These are phyloP conservation scores for Limnephilus rhombicus DNA, from an alignment of 2,888 invertebrate species.

Conservation along the genomic window DNA sequence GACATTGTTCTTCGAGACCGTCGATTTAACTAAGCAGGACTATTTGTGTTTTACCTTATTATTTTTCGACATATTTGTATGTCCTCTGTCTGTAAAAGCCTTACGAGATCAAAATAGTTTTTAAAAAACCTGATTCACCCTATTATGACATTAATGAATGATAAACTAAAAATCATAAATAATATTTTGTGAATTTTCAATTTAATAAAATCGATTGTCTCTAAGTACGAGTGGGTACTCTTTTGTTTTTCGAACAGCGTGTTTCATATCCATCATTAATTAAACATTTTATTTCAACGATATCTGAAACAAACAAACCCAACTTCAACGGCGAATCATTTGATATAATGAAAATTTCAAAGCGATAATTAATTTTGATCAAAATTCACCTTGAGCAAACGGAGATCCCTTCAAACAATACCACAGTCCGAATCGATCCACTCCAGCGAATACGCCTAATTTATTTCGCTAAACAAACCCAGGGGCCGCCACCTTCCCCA, in stretches of 20 bases:
- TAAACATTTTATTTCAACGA: conserved; percentile 40
- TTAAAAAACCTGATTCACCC: no score
- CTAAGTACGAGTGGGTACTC: neutral
- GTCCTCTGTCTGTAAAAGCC: no score
- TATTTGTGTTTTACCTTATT: no score
- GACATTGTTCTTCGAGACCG: no score
- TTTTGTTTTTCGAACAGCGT: neutral
- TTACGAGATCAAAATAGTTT: no score
- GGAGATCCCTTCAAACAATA: conserved; percentile 54
- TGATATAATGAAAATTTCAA: conserved; percentile 52
- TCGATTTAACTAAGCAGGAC: no score
- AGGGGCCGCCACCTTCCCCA: conserved; percentile 46
- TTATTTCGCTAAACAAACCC: conserved; percentile 62
- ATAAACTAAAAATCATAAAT: no score
- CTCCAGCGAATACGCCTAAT: conserved; percentile 59
- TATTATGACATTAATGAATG: no score
- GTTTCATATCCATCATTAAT: conserved; percentile 36
- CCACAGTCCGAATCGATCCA: conserved; percentile 56
- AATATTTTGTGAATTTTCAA: neutral
- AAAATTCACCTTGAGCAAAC: conserved; percentile 59
- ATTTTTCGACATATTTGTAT: no score
- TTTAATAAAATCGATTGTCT: neutral
- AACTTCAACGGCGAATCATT: conserved; percentile 36
- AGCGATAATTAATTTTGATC: conserved; percentile 59
- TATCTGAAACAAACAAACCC: conserved; percentile 41